Evolutionary conservation across 2,113 vertebrate genomes (phyloP).

Genomic region (Hydrolagus affinis): DNA sequence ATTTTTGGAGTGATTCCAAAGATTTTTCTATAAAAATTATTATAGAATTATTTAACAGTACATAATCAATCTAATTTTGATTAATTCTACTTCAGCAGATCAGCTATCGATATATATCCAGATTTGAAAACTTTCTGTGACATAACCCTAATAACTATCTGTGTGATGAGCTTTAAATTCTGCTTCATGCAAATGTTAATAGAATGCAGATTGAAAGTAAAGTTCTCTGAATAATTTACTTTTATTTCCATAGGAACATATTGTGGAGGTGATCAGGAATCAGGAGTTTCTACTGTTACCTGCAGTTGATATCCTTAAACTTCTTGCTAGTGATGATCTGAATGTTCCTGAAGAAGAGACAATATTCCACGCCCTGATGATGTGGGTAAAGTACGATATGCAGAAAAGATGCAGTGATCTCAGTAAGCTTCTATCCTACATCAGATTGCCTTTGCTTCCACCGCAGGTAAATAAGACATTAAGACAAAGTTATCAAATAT

Average conservation of each 20-base stretch:
- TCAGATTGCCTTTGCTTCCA: conserved; percentile 62
- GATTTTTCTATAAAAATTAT: too few species aligned
- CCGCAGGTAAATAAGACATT: conserved; percentile 55
- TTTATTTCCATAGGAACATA: conserved; percentile 57
- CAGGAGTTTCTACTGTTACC: conserved; percentile 69
- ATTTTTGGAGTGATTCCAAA: too few species aligned
- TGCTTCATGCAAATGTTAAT: neutral
- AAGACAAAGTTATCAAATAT: neutral
- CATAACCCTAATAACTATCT: too few species aligned
- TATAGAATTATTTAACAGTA: too few species aligned
- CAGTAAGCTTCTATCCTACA: conserved; percentile 64
- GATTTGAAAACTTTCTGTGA: too few species aligned
- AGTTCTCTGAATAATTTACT: conserved; percentile 6
- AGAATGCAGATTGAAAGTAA: neutral
- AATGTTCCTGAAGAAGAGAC: conserved; percentile 71
- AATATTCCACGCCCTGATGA: conserved; percentile 68
- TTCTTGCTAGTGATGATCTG: conserved; percentile 67
- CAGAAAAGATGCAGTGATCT: conserved; percentile 58
- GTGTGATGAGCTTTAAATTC: too few species aligned
- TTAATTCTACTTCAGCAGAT: too few species aligned
- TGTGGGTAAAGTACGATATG: conserved; percentile 66
- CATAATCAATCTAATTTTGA: too few species aligned
- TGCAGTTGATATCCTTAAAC: conserved; percentile 62
- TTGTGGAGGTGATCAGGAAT: conserved; percentile 71
- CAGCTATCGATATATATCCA: too few species aligned